Evolutionary conservation across 2,888 invertebrate species (phyloP), one percentile per base, ranked within the genome.

Genomic region (Trissolcus brochymenae): DNA sequence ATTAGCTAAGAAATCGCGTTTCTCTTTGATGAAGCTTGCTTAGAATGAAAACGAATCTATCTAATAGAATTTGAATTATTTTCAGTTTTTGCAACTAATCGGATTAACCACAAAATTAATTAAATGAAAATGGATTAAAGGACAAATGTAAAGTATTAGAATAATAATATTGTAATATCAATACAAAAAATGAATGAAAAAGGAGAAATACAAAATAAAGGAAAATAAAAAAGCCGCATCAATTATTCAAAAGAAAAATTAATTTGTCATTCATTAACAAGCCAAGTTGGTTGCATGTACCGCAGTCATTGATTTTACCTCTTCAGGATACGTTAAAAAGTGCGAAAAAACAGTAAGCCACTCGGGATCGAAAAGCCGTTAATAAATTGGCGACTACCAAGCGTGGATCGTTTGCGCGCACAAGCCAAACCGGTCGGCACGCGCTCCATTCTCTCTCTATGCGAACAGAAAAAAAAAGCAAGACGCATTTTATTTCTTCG

Each of bases 351-450:
- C 73, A 65, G 56, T 66, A 66, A 25, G 41, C 50, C 54, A 65
- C 56, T 73, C 17, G 19, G 51, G 49, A 55, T 55, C 66, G 43
- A 46, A 55, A 51, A 43, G 56, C 60, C 60, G 66, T 76, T 81
- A 80, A 84, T 84, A 84, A 84, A 83, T 83, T 81, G 79, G 80
- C 74, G 79, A 67, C 81, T 81, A 80, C 81, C 74, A 73, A 79
- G 68, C 64, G 21, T 53, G 29, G 29, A 35, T 80, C 79, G 82
- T 73, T 81, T 35, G 79, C 82, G 83, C 81, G 84, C 84, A 81
- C 85, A 84, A 82, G 85, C 82, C 84, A 83, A 87, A 87, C 86
- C 86, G 86, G 86, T 87, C 84, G 85, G 84, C 86, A 86, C 86
- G 86, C 84, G 86, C 85, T 35, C 57, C 73, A 67, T 80, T 79